Evolutionary conservation across 2,797 vertebrate genomes (phyloP), one percentile per base, ranked within the genome.

Genomic region (Apogon talboti): DNA sequence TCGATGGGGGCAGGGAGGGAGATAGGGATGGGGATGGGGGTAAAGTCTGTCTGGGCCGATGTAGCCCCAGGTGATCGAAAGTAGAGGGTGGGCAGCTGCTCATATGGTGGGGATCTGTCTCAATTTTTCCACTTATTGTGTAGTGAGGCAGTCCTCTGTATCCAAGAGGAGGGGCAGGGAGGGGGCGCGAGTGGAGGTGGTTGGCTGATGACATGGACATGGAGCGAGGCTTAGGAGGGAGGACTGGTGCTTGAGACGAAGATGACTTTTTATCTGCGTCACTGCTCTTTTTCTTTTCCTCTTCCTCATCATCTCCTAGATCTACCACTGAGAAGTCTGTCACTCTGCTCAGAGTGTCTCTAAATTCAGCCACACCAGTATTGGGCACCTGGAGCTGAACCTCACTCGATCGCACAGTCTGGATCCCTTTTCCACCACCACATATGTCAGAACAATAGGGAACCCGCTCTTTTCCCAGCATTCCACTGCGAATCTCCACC

Each of bases 21-120:
- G 93, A 95, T 50, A 91, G 94, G 63, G 91, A 95, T 1, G 87
- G 95, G 73, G 82, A 94, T 45, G 93, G 89, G 66, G 91, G 94
- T 14, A 94, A 79, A 70, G 91, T 86, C 74, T 91, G 94, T 87
- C 93, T 91, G 69, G 94, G 90, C 16, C 95, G 93, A 81, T 93
- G 92, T 66, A 95, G 89, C 30, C 94, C 93, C 40, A 95, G 82
- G 82, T 94, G 95, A 69, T 95, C 94, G 59, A 94, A 95, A 58
- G 92, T 92, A 69, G 93, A 93, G 8, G 88, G 65, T 2, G 88
- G 90, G 88, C 89, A 91, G 90, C 90, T 89, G 92, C 86, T 89
- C 90, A 92, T 93, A 82, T 94, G 87, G 79, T 93, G 91, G 40
- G 95, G 94, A 79, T 96, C 95, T 33, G 93, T 94, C 79, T 95